Conservation (phyloP, 2,797 vertebrate species). For the Falco peregrinus region DNA sequence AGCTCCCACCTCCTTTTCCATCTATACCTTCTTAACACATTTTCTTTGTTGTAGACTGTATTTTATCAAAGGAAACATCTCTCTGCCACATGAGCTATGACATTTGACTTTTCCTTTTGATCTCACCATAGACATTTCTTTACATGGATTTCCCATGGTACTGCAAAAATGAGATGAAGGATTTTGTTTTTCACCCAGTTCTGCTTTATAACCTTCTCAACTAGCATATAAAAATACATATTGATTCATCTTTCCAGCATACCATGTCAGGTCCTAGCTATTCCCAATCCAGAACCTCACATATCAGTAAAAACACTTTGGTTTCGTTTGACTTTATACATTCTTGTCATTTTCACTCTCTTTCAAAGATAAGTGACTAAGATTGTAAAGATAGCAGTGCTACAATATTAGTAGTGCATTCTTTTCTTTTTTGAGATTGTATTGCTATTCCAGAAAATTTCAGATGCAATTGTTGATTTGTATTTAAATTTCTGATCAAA, state of each 20-base stretch:
- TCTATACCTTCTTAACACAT: not conserved
- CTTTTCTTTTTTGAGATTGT: not conserved
- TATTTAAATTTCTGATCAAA: not conserved
- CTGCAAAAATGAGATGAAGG: not conserved
- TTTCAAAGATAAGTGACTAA: not conserved
- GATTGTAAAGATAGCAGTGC: not conserved
- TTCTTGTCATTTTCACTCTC: not conserved
- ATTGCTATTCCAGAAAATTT: not conserved
- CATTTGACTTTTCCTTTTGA: not conserved
- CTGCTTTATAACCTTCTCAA: not conserved
- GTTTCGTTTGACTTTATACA: not conserved
- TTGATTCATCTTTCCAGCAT: not conserved
- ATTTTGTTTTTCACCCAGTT: not conserved
- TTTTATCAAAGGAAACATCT: not conserved
- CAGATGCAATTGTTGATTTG: not conserved
- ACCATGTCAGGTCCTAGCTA: not conserved
- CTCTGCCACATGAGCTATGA: not conserved
- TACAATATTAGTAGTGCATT: not conserved
- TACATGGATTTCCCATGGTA: not conserved
- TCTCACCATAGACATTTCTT: not conserved
- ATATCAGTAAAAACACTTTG: not conserved
- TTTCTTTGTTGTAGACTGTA: not conserved
- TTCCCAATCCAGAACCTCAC: not conserved
- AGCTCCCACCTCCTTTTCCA: not conserved
- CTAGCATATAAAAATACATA: not conserved